Evolutionary conservation across 2,113 vertebrate genomes (phyloP).

Genomic region (Anas platyrhynchos): DNA sequence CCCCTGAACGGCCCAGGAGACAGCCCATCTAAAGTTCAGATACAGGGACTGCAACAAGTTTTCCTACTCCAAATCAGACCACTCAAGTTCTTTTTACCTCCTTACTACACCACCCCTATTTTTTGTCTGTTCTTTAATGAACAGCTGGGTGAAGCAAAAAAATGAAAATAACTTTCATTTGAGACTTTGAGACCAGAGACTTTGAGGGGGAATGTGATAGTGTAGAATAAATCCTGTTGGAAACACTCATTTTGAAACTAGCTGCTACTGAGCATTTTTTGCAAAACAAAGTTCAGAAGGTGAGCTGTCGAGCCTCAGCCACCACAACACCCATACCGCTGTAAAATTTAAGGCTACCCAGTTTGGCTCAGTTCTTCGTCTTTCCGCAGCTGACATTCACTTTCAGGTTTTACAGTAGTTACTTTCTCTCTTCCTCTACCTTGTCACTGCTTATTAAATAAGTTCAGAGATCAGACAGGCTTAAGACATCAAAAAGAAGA

Average conservation of each 20-base stretch:
- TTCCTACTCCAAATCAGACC: not conserved
- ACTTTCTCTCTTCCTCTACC: not conserved
- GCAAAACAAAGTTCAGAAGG: not conserved
- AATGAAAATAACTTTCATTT: not conserved
- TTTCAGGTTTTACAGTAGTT: not conserved
- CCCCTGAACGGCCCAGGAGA: not conserved
- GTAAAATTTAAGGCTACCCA: not conserved
- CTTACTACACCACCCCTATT: not conserved
- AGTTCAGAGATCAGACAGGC: not conserved
- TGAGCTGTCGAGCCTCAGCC: not conserved
- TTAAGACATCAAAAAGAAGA: not conserved
- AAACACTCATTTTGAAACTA: not conserved
- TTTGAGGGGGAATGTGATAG: not conserved
- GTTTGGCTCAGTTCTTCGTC: not conserved
- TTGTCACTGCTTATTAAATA: not conserved
- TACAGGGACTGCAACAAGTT: not conserved
- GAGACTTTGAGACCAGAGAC: not conserved
- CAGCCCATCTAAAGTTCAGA: not conserved
- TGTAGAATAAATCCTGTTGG: not conserved
- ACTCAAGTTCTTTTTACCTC: not conserved
- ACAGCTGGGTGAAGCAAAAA: not conserved
- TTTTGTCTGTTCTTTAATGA: not conserved
- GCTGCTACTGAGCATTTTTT: not conserved
- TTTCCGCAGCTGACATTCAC: not conserved
- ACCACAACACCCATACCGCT: not conserved